Evolutionary conservation across 2,113 vertebrate genomes (phyloP).

Genomic region (Peromyscus leucopus): DNA sequence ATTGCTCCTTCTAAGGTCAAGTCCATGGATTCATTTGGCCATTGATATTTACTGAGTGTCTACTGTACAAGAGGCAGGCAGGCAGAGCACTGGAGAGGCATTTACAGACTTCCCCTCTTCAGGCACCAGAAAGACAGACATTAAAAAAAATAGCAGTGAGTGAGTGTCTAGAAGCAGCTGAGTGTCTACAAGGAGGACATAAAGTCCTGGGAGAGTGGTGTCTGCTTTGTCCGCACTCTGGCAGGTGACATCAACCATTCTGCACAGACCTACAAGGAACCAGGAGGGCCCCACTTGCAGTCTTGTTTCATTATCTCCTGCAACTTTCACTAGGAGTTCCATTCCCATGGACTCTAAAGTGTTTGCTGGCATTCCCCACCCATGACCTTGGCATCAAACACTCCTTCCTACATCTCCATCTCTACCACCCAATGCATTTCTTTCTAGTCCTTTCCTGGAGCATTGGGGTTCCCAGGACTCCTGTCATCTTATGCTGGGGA

Average conservation of each 20-base stretch:
- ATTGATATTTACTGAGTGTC: neutral
- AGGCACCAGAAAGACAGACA: neutral
- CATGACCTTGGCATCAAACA: too few species aligned
- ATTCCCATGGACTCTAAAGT: neutral
- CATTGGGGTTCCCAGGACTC: neutral
- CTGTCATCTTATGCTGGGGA: neutral
- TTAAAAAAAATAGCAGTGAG: neutral
- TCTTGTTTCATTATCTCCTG: neutral
- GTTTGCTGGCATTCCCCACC: neutral
- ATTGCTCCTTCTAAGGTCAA: neutral
- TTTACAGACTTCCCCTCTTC: neutral
- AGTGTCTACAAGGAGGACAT: too few species aligned
- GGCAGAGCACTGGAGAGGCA: neutral
- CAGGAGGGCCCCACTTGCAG: neutral
- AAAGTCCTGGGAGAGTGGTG: rapidly evolving
- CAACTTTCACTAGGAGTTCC: neutral
- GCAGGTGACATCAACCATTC: neutral
- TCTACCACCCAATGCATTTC: neutral
- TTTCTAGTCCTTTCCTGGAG: neutral
- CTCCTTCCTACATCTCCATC: neutral
- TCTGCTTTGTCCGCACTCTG: neutral
- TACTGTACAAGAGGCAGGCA: neutral
- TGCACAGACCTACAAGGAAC: neutral
- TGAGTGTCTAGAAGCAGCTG: neutral
- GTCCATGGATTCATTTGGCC: neutral